phyloP scores from a whole-genome alignment of 1,140 invertebrate genomes.

The Drosophila sp. region DNA sequence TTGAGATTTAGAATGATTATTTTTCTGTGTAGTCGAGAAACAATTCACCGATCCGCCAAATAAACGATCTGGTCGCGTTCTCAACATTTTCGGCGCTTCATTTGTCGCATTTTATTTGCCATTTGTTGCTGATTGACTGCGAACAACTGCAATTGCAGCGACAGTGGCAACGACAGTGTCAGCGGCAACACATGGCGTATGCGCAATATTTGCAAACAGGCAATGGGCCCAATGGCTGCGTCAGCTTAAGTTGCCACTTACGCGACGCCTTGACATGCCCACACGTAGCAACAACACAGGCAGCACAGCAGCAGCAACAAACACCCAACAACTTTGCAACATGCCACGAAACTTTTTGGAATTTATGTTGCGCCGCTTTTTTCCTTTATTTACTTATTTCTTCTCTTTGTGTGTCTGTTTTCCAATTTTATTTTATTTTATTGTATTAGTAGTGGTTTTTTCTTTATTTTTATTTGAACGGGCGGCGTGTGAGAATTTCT shows the following conservation, averaged over 20 bases:
- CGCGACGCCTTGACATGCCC: constrained; percentile 79
- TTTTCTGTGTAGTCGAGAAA: background rate
- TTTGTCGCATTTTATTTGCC: constrained; percentile 52
- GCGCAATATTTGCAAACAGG: constrained; percentile 68
- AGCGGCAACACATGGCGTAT: constrained; percentile 55
- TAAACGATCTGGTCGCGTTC: constrained; percentile 36
- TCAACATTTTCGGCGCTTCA: constrained; percentile 47
- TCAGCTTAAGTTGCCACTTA: constrained; percentile 52
- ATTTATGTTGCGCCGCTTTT: constrained; percentile 60
- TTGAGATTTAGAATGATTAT: too few relatives aligned
- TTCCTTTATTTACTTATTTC: constrained; percentile 10
- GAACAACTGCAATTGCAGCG: constrained; percentile 26
- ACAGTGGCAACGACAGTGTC: background rate
- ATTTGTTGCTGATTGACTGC: constrained; percentile 34
- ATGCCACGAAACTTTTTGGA: constrained; percentile 79
- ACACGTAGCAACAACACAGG: constrained; percentile 59
- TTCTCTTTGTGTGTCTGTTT: constrained; percentile 24
- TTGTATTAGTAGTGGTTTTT: too few relatives aligned
- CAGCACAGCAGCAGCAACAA: constrained; percentile 35
- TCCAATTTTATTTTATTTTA: constrained; percentile 26
- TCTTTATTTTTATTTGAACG: too few relatives aligned
- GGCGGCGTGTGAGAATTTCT: constrained; percentile 78
- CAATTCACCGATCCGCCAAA: constrained; percentile 6
- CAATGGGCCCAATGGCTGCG: constrained; percentile 28
- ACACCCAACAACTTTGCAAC: constrained; percentile 79